phyloP scores from a whole-genome alignment of 92 coral and sea anemone species.

The Porites divaricata region DNA sequence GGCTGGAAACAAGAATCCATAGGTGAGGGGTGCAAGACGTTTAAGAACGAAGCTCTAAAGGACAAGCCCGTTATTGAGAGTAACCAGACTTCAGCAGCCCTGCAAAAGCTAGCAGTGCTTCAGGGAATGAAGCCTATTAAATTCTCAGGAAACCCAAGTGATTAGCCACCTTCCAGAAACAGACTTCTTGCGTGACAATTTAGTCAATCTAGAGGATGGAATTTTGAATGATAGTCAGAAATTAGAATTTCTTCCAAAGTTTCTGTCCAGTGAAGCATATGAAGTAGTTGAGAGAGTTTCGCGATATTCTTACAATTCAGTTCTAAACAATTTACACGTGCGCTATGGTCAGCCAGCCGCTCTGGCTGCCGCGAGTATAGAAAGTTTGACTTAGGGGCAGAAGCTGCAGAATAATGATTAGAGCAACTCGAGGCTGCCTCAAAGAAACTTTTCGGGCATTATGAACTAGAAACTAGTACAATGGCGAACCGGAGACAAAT shows the following conservation, averaged over 20 bases:
- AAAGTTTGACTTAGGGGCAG: constrained; percentile 45
- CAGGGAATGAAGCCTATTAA: constrained; percentile 75
- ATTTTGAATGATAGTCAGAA: constrained; percentile 51
- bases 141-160: constrained; percentile 48
- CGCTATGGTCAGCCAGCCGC: constrained; percentile 69
- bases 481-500: constrained; percentile 58
- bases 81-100: constrained; percentile 22
- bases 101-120: constrained; percentile 59
- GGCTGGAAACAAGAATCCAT: too few species aligned
- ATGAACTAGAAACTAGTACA: constrained; percentile 67
- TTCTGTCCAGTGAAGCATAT: constrained; percentile 61
- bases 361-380: constrained; percentile 70
- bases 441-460: constrained; percentile 36
- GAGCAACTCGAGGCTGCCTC: constrained; percentile 62
- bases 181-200: constrained; percentile 12
- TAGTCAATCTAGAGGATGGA: constrained; percentile 58
- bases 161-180: background rate
- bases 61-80: background rate
- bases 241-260: constrained; percentile 57
- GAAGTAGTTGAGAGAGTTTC: constrained; percentile 61
- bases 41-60: background rate
- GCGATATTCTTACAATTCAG: constrained; percentile 58
- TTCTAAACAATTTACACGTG: too few species aligned
- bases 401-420: constrained; percentile 41
- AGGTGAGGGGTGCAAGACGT: too few species aligned